A percentile compares a stretch with the other conserved stretches of the same genome.
phyloP scores from a whole-genome alignment of 2,797 vertebrate genomes.

The Podargus strigoides region DNA sequence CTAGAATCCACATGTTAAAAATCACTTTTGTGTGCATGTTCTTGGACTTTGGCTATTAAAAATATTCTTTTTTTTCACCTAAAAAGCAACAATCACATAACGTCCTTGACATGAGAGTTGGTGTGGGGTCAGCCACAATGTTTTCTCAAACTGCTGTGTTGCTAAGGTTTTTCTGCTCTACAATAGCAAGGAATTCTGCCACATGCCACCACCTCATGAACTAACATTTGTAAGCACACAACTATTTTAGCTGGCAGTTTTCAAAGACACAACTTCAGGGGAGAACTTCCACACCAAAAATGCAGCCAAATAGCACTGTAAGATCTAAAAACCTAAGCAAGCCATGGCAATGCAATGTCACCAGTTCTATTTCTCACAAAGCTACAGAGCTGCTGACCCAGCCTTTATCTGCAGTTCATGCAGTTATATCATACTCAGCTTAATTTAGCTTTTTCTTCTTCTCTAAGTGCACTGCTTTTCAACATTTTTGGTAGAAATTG shows the following conservation, averaged over 20 bases:
- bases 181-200: not conserved
- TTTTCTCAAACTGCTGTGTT: not conserved
- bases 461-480: not conserved
- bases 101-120: not conserved
- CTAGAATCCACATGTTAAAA: not conserved
- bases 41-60: not conserved
- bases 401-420: not conserved
- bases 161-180: not conserved
- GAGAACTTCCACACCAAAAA: not conserved
- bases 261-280: not conserved
- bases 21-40: not conserved
- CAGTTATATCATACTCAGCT: not conserved
- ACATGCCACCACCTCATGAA: not conserved
- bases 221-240: not conserved
- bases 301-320: not conserved
- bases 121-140: not conserved
- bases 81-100: not conserved
- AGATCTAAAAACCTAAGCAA: not conserved
- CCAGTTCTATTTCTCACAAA: not conserved
- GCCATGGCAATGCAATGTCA: not conserved
- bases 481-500: constrained; percentile 12
- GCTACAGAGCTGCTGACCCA: not conserved
- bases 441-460: not conserved
- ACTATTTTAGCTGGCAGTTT: not conserved
- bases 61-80: not conserved